Conservation (phyloP, 2,888 invertebrate species). For the Acronicta leporina region DNA sequence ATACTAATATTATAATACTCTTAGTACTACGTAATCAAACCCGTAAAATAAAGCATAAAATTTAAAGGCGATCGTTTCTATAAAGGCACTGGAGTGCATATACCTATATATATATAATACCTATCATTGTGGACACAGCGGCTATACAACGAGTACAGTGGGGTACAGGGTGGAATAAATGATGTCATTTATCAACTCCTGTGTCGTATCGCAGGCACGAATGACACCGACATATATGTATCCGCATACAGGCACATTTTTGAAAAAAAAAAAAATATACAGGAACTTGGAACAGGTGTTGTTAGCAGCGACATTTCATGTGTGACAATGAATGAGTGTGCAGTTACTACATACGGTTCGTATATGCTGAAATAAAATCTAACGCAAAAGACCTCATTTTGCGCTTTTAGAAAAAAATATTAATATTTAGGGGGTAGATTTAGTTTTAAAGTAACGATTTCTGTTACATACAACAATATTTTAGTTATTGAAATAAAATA, state of each 20-base stretch:
- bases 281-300: slow-evolving; percentile 67
- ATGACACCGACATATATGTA: slow-evolving; percentile 62
- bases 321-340: slow-evolving; percentile 59
- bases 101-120: too few relatives aligned
- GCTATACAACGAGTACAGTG: slow-evolving; percentile 30
- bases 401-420: background rate
- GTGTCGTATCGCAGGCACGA: slow-evolving; percentile 59
- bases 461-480: too few relatives aligned
- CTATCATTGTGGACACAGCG: slow-evolving; percentile 58
- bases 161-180: slow-evolving; percentile 65
- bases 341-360: slow-evolving; percentile 35
- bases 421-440: background rate
- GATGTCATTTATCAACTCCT: slow-evolving; percentile 67
- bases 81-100: slow-evolving; percentile 39
- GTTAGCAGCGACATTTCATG: slow-evolving; percentile 66
- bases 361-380: slow-evolving; percentile 32
- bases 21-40: too few relatives aligned
- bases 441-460: too few relatives aligned
- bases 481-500: too few relatives aligned
- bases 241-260: slow-evolving; percentile 51
- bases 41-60: slow-evolving; percentile 1
- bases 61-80: slow-evolving; percentile 26
- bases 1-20: too few relatives aligned
- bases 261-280: slow-evolving; percentile 53
- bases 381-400: background rate